Evolutionary conservation across 2,113 vertebrate genomes (phyloP).

Genomic region (Orthochromis indermauri): DNA sequence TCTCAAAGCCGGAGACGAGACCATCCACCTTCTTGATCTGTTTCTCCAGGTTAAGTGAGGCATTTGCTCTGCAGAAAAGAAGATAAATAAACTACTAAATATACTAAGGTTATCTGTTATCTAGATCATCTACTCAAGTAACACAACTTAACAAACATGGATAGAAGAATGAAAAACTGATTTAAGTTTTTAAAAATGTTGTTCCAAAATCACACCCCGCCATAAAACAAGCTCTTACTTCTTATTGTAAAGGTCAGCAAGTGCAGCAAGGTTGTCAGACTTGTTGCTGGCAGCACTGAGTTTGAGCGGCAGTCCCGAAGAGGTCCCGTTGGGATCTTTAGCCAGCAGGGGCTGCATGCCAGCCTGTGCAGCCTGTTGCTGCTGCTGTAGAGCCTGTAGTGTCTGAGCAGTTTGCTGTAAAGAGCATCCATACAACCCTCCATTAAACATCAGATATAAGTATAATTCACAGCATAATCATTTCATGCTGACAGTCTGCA

Average conservation of each 20-base stretch:
- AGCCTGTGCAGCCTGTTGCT: slow-evolving; percentile 75
- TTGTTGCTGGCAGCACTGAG: slow-evolving; percentile 80
- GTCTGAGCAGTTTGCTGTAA: slow-evolving; percentile 68
- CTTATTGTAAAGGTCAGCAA: slow-evolving; percentile 79
- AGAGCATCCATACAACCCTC: neutral
- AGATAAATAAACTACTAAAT: neutral
- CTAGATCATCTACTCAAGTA: neutral
- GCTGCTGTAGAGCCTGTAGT: slow-evolving; percentile 74
- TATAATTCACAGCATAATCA: neutral
- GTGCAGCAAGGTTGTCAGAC: slow-evolving; percentile 67
- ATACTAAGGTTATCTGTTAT: neutral
- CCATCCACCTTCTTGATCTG: slow-evolving; percentile 82
- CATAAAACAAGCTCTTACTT: slow-evolving; percentile 76
- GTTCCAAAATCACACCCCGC: neutral
- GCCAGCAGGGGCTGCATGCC: slow-evolving; percentile 78
- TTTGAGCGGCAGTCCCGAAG: slow-evolving; percentile 76
- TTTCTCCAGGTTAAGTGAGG: slow-evolving; percentile 81
- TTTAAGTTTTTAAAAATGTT: neutral
- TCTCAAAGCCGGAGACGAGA: slow-evolving; percentile 79
- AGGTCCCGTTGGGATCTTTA: slow-evolving; percentile 52
- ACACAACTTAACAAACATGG: neutral
- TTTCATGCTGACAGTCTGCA: neutral
- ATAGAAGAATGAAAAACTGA: neutral
- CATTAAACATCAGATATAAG: neutral
- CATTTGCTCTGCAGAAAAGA: slow-evolving; percentile 73